Conservation (phyloP, 1,140 invertebrate genomes). For the Bombus soroeensis region DNA sequence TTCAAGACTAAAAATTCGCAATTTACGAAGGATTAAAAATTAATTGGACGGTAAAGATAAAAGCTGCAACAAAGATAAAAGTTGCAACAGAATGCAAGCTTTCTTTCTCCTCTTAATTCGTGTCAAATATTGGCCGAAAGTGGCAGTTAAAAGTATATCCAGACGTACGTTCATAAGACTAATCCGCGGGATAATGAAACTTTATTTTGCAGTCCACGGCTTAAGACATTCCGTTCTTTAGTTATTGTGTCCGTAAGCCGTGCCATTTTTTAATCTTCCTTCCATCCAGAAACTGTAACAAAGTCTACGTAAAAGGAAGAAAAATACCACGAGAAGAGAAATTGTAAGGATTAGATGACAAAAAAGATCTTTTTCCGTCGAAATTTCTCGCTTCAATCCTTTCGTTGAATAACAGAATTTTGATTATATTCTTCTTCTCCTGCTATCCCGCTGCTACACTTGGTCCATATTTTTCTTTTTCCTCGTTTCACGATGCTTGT, state of each 20-base stretch:
- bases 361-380: not conserved
- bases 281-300: not conserved
- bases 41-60: not conserved
- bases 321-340: not conserved
- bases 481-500: not conserved
- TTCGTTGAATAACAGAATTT: not conserved
- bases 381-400: not conserved
- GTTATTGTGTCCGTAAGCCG: conserved; percentile 19
- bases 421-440: conserved; percentile 7
- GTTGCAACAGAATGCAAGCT: not conserved
- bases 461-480: not conserved
- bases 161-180: not conserved
- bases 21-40: not conserved
- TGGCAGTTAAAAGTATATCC: not conserved
- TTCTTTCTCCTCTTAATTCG: not conserved
- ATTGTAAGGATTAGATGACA: not conserved
- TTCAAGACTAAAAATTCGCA: not conserved
- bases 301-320: not conserved
- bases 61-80: not conserved
- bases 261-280: conserved; percentile 13
- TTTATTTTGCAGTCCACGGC: not conserved
- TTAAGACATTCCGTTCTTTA: not conserved
- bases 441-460: too few relatives aligned
- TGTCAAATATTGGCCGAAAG: not conserved
- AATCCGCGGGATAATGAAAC: conserved; percentile 28